Base-by-base conservation (phyloP, 2,797 vertebrate species). In the Rhynchonycteris naso region DNA sequence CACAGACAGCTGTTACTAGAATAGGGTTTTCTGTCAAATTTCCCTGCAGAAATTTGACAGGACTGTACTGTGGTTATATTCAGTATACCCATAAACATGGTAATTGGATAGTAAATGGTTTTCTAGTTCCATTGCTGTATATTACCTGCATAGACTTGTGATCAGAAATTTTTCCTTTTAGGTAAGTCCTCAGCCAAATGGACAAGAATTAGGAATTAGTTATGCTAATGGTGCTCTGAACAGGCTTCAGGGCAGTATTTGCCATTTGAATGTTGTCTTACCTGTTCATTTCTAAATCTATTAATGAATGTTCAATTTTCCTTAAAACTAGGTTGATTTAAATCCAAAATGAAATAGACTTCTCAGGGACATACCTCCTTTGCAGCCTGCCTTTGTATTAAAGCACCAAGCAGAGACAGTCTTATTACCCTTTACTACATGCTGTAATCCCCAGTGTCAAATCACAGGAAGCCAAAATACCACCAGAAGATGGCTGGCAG, bases 281-380 rank as follows among this genome's bases (percentile, higher is more conserved):
- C 88, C 87, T 91, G 50, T 96, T 96, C 52, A 76, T 95, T 97
- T 95, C 68, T 78, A 78, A 94, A 83, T 81, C 38, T 94, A 43
- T 91, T 93, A 88, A 75, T 92, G 93, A 90, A 80, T 33, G 93
- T 95, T 80, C 78, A 63, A 74, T 90, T 97, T 92, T 94, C 94
- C 95, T 90, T 96, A 85, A 95, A 96, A 96, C 94, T 97, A 93
- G 78, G 90, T 74, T 85, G 56, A 95, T 86, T 96, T 43, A 68
- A 33, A 92, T 97, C 82, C 80, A 90, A 96, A 97, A 92, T 92
- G 56, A 94, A 96, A 93, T 63, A 93, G 93, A 69, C 79, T 96
- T 97, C 97, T 97, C 97, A 97, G 97, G 97, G 97, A 97, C 69
- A 92, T 65, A 93, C 5, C 65, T 54, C 47, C 63, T 93, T 94